Evolutionary conservation across 2,113 vertebrate species (phyloP), one percentile per base, ranked within the genome.

Genomic region (Sula dactylatra): DNA sequence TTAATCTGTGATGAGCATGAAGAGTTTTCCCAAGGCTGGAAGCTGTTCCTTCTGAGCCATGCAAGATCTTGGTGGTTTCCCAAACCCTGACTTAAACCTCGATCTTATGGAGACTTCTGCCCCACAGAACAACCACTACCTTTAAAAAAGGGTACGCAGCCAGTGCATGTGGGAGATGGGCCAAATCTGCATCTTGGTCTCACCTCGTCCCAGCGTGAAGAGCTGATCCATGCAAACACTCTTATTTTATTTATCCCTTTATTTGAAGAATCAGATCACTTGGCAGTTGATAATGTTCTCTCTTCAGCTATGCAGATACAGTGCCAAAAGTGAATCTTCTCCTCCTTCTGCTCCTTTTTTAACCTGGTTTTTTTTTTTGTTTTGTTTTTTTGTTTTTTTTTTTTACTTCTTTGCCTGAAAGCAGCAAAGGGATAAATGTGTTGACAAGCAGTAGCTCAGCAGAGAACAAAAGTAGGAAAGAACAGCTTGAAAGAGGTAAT

Each of bases 401-500:
- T 78, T 65, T 40, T 18, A 11, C 9, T 59, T 14, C 27, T 72
- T 73, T 56, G 36, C 67, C 87, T 90, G 89, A 94, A 94, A 90
- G 70, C 87, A 95, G 62, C 62, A 74, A 86, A 80, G 0, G 3
- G 76, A 91, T 94, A 83, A 94, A 91, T 72, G 56, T 94, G 90
- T 94, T 94, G 94, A 96, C 93, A 94, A 91, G 92, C 78, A 90
- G 81, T 34, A 93, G 65, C 89, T 93, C 80, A 89, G 88, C 71
- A 83, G 79, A 94, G 86, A 96, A 91, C 58, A 94, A 86, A 96
- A 88, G 91, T 90, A 26, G 71, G 50, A 55, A 71, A 85, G 91
- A 97, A 79, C 70, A 97, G 82, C 92, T 93, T 96, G 95, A 82
- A 92, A 93, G 73, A 94, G 72, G 65, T 80, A 96, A 86, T 96